Base-by-base conservation (phyloP, 1,140 invertebrate genomes). In the Lithobius niger region DNA sequence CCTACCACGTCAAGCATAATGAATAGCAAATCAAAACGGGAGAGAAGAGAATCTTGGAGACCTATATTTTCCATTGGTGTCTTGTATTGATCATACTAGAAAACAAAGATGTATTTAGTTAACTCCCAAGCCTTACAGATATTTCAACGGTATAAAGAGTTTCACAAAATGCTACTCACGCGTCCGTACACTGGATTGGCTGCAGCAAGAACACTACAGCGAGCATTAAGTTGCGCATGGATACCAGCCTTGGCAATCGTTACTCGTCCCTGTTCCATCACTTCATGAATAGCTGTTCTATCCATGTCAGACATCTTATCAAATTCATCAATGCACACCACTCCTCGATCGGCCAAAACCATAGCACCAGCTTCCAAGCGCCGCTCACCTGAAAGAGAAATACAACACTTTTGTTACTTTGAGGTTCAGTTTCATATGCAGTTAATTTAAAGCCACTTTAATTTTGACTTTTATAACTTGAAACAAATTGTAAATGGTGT, bases 271-370 rank as follows among this genome's bases (percentile, higher is more conserved):
- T 92, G 88, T 75, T 92, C 88, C 88, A 92, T 92, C 2, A 98
- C 94, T 78, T 99, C 96, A 68, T 99, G 97, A 59, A 99, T 99
- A 22, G 96, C 94, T 16, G 96, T 99, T 63, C 96, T 77, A 75
- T 99, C 96, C 54, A 97, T 90, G 67, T 99, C 97, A n/a, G 92
- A 93, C 97, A 99, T 99, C 76, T 99, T 99, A 74, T 99, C 96
- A 72, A 99, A 99, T 75, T 99, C 96, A 72, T 99, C 97, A 68
- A 99, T 99, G 67, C 96, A 99, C 49, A 99, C 95, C 45, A 99
- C 88, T 22, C 96, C 96, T 52, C 95, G 76, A 74, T 99, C 96
- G 0, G 93, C 96, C 25, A 99, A 69, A n/a, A 99, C 96, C 96
- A 99, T 99, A 58, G 96, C 96, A 65, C 96, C 96, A 3, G 95